phyloP scores from a whole-genome alignment of 2,888 invertebrate genomes.

The Eristalinus aeneus region DNA sequence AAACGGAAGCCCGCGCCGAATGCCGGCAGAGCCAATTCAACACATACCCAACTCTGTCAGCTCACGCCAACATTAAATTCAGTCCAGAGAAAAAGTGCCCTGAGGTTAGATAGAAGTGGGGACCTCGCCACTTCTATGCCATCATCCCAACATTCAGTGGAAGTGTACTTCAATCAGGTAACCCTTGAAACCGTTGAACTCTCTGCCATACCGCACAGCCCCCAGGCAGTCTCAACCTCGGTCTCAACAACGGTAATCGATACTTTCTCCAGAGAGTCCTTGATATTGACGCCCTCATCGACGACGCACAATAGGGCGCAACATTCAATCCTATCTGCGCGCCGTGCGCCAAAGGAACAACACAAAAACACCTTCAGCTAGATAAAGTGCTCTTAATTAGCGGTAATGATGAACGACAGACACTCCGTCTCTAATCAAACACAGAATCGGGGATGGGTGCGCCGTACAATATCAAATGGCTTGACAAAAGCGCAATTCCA shows the following conservation, averaged over 20 bases:
- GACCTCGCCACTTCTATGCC: slow-evolving; percentile 41
- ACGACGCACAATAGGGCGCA: slow-evolving; percentile 1
- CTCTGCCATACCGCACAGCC: neutral
- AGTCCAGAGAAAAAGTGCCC: no score
- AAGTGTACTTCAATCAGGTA: slow-evolving; percentile 16
- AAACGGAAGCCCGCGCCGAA: no score
- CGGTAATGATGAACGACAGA: slow-evolving; percentile 68
- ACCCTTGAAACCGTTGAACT: slow-evolving; percentile 21
- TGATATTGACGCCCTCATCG: slow-evolving; percentile 24
- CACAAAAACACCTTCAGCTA: slow-evolving; percentile 63
- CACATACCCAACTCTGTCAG: no score
- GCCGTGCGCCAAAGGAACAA: slow-evolving; percentile 22
- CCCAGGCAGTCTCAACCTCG: neutral
- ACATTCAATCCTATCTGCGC: slow-evolving; percentile 23
- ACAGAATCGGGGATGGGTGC: neutral
- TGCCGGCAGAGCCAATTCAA: no score
- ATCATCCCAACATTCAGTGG: slow-evolving; percentile 1
- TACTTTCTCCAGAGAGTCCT: slow-evolving; percentile 56
- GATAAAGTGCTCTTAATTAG: slow-evolving; percentile 67
- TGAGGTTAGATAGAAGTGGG: slow-evolving; percentile 34
- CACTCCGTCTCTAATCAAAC: slow-evolving; percentile 66
- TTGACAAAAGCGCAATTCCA: slow-evolving; percentile 22
- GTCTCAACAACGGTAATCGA: slow-evolving; percentile 47
- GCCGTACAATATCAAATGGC: slow-evolving; percentile 39
- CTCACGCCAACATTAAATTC: no score